phyloP scores from a whole-genome alignment of 2,888 invertebrate species.

The Thalpophila matura region DNA sequence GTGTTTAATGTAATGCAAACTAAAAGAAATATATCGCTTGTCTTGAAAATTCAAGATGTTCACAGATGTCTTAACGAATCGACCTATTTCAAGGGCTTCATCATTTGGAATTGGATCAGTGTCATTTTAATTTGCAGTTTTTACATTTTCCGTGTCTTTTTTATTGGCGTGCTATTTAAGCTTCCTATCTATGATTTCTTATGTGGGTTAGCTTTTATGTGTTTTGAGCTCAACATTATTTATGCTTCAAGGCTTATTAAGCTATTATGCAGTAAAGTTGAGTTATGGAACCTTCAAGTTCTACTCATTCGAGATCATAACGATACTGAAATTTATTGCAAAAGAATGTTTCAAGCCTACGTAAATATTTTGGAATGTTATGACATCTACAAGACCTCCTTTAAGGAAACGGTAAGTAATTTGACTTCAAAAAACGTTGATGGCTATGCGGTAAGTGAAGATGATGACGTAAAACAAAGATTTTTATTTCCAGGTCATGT shows the following conservation, averaged over 20 bases:
- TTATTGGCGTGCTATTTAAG: not conserved
- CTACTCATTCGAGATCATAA: not conserved
- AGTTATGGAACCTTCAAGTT: constrained; percentile 13
- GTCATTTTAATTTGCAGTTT: not conserved
- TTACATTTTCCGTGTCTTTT: not conserved
- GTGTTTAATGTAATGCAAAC: not conserved
- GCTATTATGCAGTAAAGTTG: not conserved
- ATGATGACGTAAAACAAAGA: no score
- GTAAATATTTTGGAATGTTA: constrained; percentile 15
- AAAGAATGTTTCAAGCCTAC: constrained; percentile 13
- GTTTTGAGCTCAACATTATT: constrained; percentile 1
- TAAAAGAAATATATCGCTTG: not conserved
- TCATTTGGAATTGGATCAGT: constrained; percentile 12
- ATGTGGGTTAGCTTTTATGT: not conserved
- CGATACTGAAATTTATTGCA: not conserved
- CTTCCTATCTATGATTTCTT: not conserved
- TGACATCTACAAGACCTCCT: not conserved
- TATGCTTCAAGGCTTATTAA: not conserved
- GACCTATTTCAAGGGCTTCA: not conserved
- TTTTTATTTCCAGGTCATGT: no score
- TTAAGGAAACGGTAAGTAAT: constrained; percentile 6
- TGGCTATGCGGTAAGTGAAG: not conserved
- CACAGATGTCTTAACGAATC: constrained; percentile 17
- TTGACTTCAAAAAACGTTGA: not conserved
- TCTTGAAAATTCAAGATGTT: constrained; percentile 21